Base-by-base conservation (phyloP, 2,113 vertebrate species). In the Heterotilapia buettikoferi region DNA sequence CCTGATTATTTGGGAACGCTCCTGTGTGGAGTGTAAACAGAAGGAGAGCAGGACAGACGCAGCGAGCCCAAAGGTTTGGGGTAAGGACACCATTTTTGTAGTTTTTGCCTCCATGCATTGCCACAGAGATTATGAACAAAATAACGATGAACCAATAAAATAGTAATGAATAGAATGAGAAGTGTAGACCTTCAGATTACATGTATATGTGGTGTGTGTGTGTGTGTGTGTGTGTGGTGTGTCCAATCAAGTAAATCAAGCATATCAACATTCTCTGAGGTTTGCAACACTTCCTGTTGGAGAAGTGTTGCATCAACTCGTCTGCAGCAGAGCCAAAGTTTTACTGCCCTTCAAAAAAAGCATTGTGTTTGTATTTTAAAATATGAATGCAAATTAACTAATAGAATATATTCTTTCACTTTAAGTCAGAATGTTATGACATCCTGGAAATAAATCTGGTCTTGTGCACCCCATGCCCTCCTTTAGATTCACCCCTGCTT, bases 31-130 rank as follows among this genome's bases (percentile, higher is more conserved):
- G 63, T 1, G 33, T 6, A 71, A 40, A 9, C 11, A 40, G 2
- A 6, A 31, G 4, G 63, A 68, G 14, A 47, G 16, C 14, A 18
- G 36, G 63, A 40, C 36, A 40, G 12, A 3, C 1, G 7, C 36
- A 40, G 1, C 11, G 3, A 21, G 3, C 33, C 63, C 19, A 21
- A 9, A 68, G 6, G 63, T 9, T 2, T 0, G 11, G 3, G 19
- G 11, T 1, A 21, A 4, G 5, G 36, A 40, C 7, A 0, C 63
- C 6, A 1, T 40, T 2, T 40, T 40, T 63, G 33, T 38, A 2
- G 33, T 68, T 7, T 21, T 40, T 21, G 13, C 36, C 36, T n/a
- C n/a, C n/a, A n/a, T n/a, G n/a, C n/a, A n/a, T n/a, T n/a, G n/a
- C n/a, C n/a, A n/a, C n/a, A n/a, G n/a, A n/a, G n/a, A n/a, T n/a